phyloP scores from a whole-genome alignment of 2,113 vertebrate genomes.

The Echinops telfairi region DNA sequence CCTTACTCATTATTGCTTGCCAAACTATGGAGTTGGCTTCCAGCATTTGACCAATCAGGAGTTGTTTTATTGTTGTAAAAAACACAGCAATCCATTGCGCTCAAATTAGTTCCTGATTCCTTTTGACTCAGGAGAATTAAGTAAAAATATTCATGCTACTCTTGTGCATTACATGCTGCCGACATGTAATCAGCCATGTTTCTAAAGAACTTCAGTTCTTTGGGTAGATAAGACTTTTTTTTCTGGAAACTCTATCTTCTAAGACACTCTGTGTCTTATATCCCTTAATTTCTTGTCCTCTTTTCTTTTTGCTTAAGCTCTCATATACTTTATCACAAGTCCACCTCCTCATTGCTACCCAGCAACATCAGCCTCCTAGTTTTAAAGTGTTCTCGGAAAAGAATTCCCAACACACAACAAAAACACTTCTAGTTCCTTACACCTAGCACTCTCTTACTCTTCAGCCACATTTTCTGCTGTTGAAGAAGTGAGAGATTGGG shows the following conservation, averaged over 20 bases:
- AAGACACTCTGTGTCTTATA: neutral
- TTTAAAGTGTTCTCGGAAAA: constrained; percentile 3
- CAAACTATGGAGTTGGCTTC: neutral
- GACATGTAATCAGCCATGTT: neutral
- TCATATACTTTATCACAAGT: neutral
- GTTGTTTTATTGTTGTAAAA: neutral
- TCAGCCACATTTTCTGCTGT: neutral
- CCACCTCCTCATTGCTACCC: neutral
- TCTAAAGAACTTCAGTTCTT: neutral
- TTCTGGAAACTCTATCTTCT: neutral
- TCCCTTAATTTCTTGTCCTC: neutral
- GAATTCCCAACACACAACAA: neutral
- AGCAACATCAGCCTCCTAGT: neutral
- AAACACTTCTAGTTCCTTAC: neutral
- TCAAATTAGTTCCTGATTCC: neutral
- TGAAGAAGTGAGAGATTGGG: neutral
- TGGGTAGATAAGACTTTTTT: neutral
- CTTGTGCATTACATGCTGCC: neutral
- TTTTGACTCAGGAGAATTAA: neutral
- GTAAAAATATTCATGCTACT: neutral
- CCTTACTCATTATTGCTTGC: constrained; percentile 15
- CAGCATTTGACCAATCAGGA: neutral
- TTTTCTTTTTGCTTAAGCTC: neutral
- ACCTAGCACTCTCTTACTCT: neutral
- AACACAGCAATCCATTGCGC: neutral